Evolutionary conservation across 2,797 vertebrate genomes (phyloP), one percentile per base, ranked within the genome.

Genomic region (Neopelma chrysocephalum): DNA sequence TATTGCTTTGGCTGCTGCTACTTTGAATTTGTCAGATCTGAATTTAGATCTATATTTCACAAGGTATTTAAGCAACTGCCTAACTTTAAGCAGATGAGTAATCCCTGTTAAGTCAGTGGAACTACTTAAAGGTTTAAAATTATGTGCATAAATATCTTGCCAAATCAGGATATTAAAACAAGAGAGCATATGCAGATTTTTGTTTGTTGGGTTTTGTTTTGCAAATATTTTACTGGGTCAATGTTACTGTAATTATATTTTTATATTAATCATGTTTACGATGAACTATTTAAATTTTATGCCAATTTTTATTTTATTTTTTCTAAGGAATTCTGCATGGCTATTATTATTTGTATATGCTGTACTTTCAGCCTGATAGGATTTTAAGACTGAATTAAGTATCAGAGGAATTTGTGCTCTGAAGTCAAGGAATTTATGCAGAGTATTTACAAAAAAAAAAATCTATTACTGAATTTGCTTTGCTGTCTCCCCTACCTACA

Each of bases 21-120:
- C 87, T 95, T 89, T 83, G 92, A 79, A 66, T 94, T 83, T 92
- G 70, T 90, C 78, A 88, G 87, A 82, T 94, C 66, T 80, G 83
- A 87, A 78, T 91, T 95, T 65, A 80, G 91, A 78, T 78, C 57
- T 27, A 27, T 89, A 65, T 93, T 97, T 85, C 91, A 77, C 69
- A n/a, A 86, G 36, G 43, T 87, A 69, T 78, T 94, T 93, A 94
- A 91, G 54, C 76, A 83, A 57, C 65, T 86, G 65, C 65, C 75
- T 92, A 94, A 87, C 64, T 77, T 93, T 73, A 82, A 95, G 82
- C 82, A 75, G 65, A 88, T 87, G 82, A 93, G 84, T 89, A 96
- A 89, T 94, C 87, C 91, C 50, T 93, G 48, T 89, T 85, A 96
- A 96, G 57, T 96, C 89, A 58, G 53, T 87, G 68, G 45, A 89